A percentile compares a stretch with the other conserved stretches of the same genome.
Evolutionary conservation across 2,113 vertebrate species (phyloP).

Genomic region (Channa maculata): DNA sequence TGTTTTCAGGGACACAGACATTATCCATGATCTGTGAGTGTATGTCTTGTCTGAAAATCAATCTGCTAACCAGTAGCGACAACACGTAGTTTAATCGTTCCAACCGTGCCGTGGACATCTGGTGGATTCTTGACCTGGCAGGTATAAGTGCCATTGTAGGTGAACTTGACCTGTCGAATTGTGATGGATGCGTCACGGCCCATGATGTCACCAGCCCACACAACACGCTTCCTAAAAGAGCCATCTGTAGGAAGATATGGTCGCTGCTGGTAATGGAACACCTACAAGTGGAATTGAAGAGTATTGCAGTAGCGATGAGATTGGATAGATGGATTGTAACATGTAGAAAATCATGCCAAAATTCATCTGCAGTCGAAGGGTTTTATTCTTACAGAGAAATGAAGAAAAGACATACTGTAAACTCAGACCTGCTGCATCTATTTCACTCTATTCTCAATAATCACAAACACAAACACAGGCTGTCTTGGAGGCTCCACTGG

Average conservation of each 20-base stretch:
- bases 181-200: constrained; percentile 87
- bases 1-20: not conserved
- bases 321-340: not conserved
- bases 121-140: constrained; percentile 95
- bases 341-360: not conserved
- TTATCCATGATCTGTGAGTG: too few species aligned
- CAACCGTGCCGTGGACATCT: constrained; percentile 86
- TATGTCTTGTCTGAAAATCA: not conserved
- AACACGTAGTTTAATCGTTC: constrained; percentile 87
- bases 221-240: constrained; percentile 84
- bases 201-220: constrained; percentile 89
- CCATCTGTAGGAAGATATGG: constrained; percentile 80
- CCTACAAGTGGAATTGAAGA: constrained; percentile 70
- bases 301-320: not conserved
- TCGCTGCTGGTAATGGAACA: constrained; percentile 87
- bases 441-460: constrained; percentile 37
- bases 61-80: constrained; percentile 81
- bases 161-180: constrained; percentile 87
- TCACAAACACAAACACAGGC: constrained; percentile 26
- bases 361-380: not conserved
- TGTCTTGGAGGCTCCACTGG: constrained; percentile 49
- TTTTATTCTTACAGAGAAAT: constrained; percentile 14
- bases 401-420: constrained; percentile 6
- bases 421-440: constrained; percentile 21
- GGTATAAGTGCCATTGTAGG: constrained; percentile 91